Evolutionary conservation across 23 tunicate species (phyloP).

Genomic region (Trididemnum nubilum): DNA sequence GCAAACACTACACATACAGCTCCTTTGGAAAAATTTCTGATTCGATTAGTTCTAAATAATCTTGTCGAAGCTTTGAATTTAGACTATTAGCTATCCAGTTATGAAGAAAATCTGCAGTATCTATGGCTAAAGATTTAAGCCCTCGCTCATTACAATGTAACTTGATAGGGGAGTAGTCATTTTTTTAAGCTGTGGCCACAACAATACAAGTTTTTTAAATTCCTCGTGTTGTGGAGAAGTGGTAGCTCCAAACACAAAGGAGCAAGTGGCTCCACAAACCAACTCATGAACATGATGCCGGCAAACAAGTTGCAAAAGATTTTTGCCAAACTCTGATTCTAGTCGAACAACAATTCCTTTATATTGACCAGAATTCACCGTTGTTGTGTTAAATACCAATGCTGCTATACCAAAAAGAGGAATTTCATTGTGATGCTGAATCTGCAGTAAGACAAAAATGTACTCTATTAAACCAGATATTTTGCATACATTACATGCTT

Average conservation of each 20-base stretch:
- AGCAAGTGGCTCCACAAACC: conserved; percentile 17
- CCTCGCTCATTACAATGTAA: not conserved
- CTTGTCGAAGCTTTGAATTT: not conserved
- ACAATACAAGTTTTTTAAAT: not conserved
- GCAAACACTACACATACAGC: too few relatives aligned
- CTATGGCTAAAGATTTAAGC: not conserved
- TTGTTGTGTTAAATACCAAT: not conserved
- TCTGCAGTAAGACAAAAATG: not conserved
- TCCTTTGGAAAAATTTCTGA: too few relatives aligned
- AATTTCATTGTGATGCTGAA: not conserved
- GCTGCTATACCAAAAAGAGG: not conserved
- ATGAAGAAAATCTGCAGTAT: not conserved
- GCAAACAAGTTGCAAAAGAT: conserved; percentile 8
- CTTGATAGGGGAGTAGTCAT: not conserved
- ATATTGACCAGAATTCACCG: conserved; percentile 3
- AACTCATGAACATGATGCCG: conserved; percentile 6
- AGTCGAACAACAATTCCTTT: conserved; percentile 7
- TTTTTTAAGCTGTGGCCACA: not conserved
- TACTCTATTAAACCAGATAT: not conserved
- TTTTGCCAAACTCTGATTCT: conserved; percentile 16
- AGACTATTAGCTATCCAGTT: not conserved
- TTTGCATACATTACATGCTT: not conserved
- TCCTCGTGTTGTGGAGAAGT: conserved; percentile 2
- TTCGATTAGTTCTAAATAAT: not conserved
- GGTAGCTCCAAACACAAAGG: conserved; percentile 13